A percentile compares a stretch with the other conserved stretches of the same genome.
These are phyloP conservation scores for Onychostruthus taczanowskii DNA, from an alignment of 2,113 vertebrate species.

Conservation along the genomic window DNA sequence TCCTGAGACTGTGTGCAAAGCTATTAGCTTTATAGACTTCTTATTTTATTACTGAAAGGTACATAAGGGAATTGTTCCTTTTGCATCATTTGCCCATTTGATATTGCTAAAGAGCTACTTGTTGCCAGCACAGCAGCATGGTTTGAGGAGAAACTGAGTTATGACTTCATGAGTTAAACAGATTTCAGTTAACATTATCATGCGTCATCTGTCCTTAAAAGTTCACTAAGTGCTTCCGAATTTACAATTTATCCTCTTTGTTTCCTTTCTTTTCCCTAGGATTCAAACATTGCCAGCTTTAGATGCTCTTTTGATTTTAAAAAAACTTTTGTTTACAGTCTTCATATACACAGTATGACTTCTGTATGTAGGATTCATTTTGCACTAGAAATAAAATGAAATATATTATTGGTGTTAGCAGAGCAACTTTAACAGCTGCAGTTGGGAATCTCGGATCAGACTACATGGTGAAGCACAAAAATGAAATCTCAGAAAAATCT, in stretches of 20 bases:
- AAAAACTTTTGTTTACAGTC: neutral
- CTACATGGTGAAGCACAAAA: neutral
- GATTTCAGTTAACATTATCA: neutral
- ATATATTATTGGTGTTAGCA: neutral
- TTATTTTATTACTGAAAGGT: neutral
- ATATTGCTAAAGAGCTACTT: neutral
- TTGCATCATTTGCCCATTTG: neutral
- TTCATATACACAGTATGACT: neutral
- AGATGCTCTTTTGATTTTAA: neutral
- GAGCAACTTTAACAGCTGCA: neutral
- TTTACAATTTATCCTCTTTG: neutral
- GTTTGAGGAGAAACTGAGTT: neutral
- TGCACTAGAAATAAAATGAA: neutral
- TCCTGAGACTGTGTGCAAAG: neutral
- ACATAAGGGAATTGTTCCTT: neutral
- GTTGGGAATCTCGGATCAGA: neutral
- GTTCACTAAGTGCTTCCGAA: neutral
- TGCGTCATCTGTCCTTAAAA: neutral
- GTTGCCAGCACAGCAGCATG: neutral
- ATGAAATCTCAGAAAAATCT: neutral
- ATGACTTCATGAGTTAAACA: neutral
- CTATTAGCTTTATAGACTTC: neutral
- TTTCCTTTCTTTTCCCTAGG: neutral
- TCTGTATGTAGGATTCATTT: neutral
- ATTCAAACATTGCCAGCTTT: neutral